These are phyloP conservation scores for Gambusia yucatana DNA, from an alignment of 2,797 vertebrate genomes.

Conservation along the genomic window DNA sequence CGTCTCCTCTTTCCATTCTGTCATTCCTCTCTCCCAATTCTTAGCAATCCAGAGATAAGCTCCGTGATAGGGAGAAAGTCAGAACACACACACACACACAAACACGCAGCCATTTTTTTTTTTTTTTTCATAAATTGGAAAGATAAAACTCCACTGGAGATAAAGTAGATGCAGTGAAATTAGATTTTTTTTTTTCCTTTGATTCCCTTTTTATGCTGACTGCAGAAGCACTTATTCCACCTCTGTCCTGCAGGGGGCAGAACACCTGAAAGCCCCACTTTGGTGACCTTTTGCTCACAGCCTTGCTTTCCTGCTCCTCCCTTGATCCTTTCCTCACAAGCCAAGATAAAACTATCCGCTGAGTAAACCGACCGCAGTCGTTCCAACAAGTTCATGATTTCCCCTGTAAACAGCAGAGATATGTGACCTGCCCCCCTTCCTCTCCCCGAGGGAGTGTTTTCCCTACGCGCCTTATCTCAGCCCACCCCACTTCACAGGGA, in stretches of 20 bases:
- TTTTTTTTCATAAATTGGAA: constrained; percentile 13
- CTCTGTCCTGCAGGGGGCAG: constrained; percentile 44
- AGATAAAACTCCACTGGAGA: constrained; percentile 35
- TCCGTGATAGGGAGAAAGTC: constrained; percentile 58
- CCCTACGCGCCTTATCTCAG: constrained; percentile 61
- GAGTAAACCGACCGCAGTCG: constrained; percentile 32
- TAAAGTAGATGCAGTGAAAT: constrained; percentile 17
- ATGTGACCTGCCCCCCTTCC: constrained; percentile 47
- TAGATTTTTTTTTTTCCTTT: constrained; percentile 13
- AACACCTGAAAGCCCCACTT: not conserved
- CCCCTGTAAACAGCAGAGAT: constrained; percentile 62
- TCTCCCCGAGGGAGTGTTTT: constrained; percentile 61
- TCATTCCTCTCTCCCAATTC: constrained; percentile 60
- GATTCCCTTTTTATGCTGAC: not conserved
- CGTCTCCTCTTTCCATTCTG: constrained; percentile 69
- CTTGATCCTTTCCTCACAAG: constrained; percentile 38
- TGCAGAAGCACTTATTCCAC: not conserved
- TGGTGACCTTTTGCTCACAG: constrained; percentile 46
- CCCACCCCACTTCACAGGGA: constrained; percentile 60
- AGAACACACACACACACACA: constrained; percentile 10
- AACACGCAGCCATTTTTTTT: constrained; percentile 17
- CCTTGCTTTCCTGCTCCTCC: constrained; percentile 14
- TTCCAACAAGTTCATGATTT: constrained; percentile 40
- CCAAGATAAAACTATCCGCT: constrained; percentile 31
- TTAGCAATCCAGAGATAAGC: constrained; percentile 64